These are phyloP conservation scores for Trichosurus vulpecula DNA, from an alignment of 2,797 vertebrate genomes.

Conservation along the genomic window DNA sequence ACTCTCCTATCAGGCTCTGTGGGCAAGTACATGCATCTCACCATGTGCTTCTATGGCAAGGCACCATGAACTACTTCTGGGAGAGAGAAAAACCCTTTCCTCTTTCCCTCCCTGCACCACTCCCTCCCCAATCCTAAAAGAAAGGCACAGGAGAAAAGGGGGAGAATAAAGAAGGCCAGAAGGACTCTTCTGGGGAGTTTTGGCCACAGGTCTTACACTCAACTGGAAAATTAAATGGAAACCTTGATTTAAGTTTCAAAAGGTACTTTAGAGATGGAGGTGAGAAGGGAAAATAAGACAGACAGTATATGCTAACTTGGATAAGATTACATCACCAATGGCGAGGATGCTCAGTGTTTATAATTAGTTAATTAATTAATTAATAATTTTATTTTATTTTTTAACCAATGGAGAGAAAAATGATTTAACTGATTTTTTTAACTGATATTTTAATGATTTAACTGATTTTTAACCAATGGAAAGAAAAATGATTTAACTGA, in stretches of 20 bases:
- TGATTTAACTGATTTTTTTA: not conserved
- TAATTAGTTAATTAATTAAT: too few relatives aligned
- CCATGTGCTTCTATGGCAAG: not conserved
- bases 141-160: not conserved
- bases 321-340: not conserved
- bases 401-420: slow-evolving; percentile 31
- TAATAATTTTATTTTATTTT: slow-evolving; percentile 12
- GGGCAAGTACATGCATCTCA: not conserved
- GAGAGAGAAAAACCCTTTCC: not conserved
- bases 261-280: not conserved
- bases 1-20: not conserved
- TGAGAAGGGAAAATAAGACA: not conserved
- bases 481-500: not conserved
- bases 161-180: not conserved
- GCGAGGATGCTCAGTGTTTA: not conserved
- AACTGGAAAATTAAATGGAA: not conserved
- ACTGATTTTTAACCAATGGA: slow-evolving; percentile 29
- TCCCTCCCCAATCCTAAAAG: not conserved
- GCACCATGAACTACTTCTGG: not conserved
- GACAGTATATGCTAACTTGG: not conserved
- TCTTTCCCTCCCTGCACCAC: not conserved
- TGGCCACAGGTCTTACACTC: not conserved
- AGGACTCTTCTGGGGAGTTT: not conserved
- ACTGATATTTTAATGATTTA: too few relatives aligned
- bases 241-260: not conserved